phyloP scores from a whole-genome alignment of 2,113 vertebrate genomes.

The Ammospiza caudacuta region DNA sequence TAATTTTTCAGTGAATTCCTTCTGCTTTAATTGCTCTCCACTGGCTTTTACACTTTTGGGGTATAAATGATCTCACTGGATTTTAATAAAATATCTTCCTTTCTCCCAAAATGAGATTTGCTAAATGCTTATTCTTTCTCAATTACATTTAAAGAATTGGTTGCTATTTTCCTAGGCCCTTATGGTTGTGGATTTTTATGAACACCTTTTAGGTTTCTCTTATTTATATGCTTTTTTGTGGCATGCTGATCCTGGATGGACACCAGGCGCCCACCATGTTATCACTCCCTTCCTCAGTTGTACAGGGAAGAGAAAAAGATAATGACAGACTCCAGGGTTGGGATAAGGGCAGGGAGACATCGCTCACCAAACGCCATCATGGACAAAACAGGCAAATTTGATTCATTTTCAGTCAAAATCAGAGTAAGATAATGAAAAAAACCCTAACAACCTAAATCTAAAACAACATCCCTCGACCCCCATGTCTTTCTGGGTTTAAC shows the following conservation, averaged over 20 bases:
- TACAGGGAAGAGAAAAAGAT: neutral
- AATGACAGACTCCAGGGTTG: rapidly evolving
- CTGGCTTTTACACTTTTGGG: neutral
- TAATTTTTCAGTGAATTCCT: neutral
- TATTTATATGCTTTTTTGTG: neutral
- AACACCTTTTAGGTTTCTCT: neutral
- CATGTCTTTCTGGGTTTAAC: neutral
- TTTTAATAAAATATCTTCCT: neutral
- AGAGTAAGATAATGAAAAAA: neutral
- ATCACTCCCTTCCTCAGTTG: neutral
- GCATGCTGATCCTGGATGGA: neutral
- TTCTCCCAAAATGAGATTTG: neutral
- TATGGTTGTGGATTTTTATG: neutral
- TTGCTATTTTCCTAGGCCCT: neutral
- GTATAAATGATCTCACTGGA: neutral
- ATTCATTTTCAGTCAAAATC: neutral
- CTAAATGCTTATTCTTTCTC: neutral
- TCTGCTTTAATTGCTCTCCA: constrained; percentile 27
- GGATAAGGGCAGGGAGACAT: neutral
- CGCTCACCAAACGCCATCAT: neutral
- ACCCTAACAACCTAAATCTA: neutral
- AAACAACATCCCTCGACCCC: rapidly evolving
- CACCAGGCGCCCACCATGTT: neutral
- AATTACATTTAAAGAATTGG: neutral
- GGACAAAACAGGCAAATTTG: neutral